Conservation (phyloP, 2,113 vertebrate genomes). For the Calyptommatus sinebrachiatus region DNA sequence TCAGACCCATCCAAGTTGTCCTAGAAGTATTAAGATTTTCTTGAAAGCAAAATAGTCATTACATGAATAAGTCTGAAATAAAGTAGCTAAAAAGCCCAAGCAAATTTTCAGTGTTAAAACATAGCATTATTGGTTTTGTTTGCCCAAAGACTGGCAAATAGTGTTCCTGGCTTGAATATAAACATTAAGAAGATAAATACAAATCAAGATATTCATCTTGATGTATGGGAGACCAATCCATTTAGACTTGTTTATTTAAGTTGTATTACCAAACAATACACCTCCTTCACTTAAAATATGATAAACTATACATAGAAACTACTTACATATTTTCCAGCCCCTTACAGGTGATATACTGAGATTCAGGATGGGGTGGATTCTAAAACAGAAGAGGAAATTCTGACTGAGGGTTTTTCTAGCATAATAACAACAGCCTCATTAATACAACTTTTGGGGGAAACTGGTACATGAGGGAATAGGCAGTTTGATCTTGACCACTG, state of each 20-base stretch:
- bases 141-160: neutral
- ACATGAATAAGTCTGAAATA: neutral
- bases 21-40: neutral
- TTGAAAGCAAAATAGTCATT: neutral
- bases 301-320: neutral
- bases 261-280: neutral
- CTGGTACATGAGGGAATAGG: too few species aligned
- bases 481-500: too few species aligned
- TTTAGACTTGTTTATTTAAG: neutral
- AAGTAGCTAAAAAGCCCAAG: neutral
- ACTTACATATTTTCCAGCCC: constrained; percentile 57
- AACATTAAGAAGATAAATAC: neutral
- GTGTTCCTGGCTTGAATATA: neutral
- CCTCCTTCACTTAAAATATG: neutral
- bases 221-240: neutral
- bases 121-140: neutral
- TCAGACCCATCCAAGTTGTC: neutral
- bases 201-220: neutral
- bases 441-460: too few species aligned
- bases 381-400: constrained; percentile 33
- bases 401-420: neutral
- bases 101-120: neutral
- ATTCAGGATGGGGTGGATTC: constrained; percentile 42
- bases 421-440: neutral
- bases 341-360: constrained; percentile 18